These are phyloP conservation scores for Condylostylus longicornis DNA, from an alignment of 1,140 invertebrate genomes.

Conservation along the genomic window DNA sequence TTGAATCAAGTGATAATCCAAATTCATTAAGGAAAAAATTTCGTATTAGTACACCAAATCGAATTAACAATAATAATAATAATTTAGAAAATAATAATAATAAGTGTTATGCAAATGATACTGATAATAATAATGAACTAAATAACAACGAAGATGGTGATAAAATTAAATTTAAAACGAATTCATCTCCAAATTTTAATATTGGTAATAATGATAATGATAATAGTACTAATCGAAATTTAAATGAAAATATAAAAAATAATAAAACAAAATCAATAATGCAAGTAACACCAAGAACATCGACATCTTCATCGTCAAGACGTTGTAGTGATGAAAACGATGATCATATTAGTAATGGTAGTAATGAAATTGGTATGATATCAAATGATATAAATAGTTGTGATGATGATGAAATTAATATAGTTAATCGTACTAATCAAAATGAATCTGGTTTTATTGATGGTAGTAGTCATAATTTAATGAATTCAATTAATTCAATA, in stretches of 20 bases:
- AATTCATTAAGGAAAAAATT: conserved; percentile 29
- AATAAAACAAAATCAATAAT: neutral
- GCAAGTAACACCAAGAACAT: conserved; percentile 6
- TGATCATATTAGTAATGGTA: no score
- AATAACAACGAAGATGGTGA: neutral
- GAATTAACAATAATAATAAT: conserved; percentile 7
- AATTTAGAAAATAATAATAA: neutral
- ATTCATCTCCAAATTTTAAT: neutral
- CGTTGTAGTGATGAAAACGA: no score
- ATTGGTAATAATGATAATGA: no score
- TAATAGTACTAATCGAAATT: no score
- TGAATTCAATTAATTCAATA: no score
- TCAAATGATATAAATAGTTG: no score
- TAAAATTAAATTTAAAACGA: neutral
- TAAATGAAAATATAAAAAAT: neutral
- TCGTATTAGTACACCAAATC: conserved; percentile 15
- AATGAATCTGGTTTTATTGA: no score
- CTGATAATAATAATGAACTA: neutral
- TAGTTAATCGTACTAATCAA: no score
- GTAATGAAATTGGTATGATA: no score
- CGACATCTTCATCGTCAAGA: conserved; percentile 23
- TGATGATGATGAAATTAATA: no score
- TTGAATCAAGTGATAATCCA: conserved; percentile 18
- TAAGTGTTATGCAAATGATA: neutral
- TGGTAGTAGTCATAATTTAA: no score